Base-by-base conservation (phyloP, 2,888 invertebrate genomes). In the Cantharis flavilabris region DNA sequence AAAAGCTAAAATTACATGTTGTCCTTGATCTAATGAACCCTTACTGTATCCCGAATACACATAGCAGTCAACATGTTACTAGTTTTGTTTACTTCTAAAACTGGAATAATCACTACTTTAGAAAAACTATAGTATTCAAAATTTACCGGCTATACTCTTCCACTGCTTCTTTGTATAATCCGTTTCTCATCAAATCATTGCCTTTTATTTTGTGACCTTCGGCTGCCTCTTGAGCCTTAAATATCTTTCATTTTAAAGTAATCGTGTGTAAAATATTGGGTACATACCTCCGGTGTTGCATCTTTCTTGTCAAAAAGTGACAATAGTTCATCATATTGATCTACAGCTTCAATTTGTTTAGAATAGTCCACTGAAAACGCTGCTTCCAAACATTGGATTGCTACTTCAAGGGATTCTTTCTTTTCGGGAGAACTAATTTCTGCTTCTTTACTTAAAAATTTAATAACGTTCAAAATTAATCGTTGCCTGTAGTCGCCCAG, bases 371-470 rank as follows among this genome's bases (percentile, higher is more conserved):
- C 89, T 82, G 93, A 94, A 87, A 96, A 98, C 9, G 97, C 96
- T 70, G 95, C 95, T 89, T 98, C 97, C 82, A 98, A 90, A 88
- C 98, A 98, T 89, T 98, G 98, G 81, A 96, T 93, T 62, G 97
- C 97, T 76, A 99, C 98, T 90, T 97, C 97, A 71, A 98, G 90
- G 86, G 96, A 95, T 88, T 97, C 97, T 78, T 87, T 87, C 74
- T 84, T 84, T 78, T 88, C 88, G 70, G 86, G 86, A 23, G 80
- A 80, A 23, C 83, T 83, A 71, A 82, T 82, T 49, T 81, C 80
- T 14, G 86, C 77, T 81, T 88, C 87, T 28, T 85, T 81, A 74
- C 84, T 82, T 71, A 88, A 80, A 80, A 88, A 88, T 10, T 84
- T 80, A 33, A 88, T 81, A 20, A 88, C 84, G 79, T 85, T 85